These are phyloP conservation scores for Catajapyx aquilonaris DNA, from an alignment of 1,140 invertebrate genomes.

Conservation along the genomic window DNA sequence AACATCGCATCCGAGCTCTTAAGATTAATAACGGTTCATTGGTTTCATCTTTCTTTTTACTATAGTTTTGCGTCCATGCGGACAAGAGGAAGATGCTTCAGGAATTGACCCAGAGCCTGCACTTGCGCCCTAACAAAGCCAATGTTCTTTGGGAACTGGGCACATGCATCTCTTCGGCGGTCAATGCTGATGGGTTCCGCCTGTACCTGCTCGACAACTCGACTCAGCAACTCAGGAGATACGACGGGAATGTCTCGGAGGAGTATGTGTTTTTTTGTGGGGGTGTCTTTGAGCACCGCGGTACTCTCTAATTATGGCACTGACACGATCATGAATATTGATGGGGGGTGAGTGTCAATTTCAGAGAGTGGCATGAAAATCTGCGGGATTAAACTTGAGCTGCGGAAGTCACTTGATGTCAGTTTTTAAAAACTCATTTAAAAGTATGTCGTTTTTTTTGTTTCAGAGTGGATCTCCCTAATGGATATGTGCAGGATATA, in stretches of 20 bases:
- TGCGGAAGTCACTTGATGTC: too few relatives aligned
- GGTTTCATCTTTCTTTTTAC: constrained; percentile 2
- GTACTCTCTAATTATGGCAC: too few relatives aligned
- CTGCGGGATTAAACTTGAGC: too few relatives aligned
- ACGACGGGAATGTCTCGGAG: too few relatives aligned
- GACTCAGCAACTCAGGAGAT: constrained; percentile 4
- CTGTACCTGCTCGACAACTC: constrained; percentile 24
- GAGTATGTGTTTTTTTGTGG: too few relatives aligned
- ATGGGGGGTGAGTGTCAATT: too few relatives aligned
- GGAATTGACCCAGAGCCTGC: constrained; percentile 31
- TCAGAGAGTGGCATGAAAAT: too few relatives aligned
- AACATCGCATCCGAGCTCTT: background rate
- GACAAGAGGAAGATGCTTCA: constrained; percentile 37
- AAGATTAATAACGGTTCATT: constrained; percentile 1
- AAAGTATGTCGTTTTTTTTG: too few relatives aligned
- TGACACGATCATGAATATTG: too few relatives aligned
- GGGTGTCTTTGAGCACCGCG: too few relatives aligned
- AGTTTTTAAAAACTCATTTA: too few relatives aligned
- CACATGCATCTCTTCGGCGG: constrained; percentile 33
- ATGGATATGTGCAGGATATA: constrained; percentile 2
- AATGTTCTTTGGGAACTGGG: constrained; percentile 36
- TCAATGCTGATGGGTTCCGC: constrained; percentile 32
- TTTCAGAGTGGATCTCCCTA: too few relatives aligned
- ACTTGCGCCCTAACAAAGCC: constrained; percentile 26
- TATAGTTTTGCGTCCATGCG: constrained; percentile 33